Evolutionary conservation across 2,888 invertebrate species (phyloP).

Genomic region (Pheosia gnoma): DNA sequence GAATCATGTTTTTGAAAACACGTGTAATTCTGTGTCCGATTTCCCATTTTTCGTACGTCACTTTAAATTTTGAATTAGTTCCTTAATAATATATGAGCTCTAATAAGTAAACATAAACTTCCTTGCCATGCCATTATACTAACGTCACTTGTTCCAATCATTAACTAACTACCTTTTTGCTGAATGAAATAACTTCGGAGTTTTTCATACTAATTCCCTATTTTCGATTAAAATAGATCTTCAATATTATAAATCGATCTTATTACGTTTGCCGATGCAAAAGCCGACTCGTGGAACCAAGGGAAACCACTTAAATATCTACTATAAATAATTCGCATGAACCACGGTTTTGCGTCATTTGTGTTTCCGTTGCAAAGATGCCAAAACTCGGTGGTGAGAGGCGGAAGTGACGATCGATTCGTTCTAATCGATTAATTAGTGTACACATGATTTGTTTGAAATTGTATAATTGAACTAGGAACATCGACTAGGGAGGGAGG

Average conservation of each 20-base stretch:
- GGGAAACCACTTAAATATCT: conserved; percentile 25
- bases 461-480: conserved; percentile 11
- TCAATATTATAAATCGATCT: conserved; percentile 27
- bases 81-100: background rate
- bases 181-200: background rate
- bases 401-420: conserved; percentile 33
- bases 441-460: conserved; percentile 25
- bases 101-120: too few relatives aligned
- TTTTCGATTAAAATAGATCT: conserved; percentile 16
- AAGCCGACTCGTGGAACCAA: conserved; percentile 26
- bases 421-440: conserved; percentile 36
- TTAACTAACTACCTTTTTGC: background rate
- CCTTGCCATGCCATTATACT: background rate
- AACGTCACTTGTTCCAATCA: background rate
- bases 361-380: conserved; percentile 50
- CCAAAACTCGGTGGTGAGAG: conserved; percentile 40
- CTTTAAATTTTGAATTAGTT: conserved; percentile 6
- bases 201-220: conserved; percentile 25
- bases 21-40: conserved; percentile 9
- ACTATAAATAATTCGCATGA: conserved; percentile 12
- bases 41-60: conserved; percentile 15
- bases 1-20: conserved; percentile 12
- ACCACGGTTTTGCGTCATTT: conserved; percentile 49
- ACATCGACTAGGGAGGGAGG: too few relatives aligned
- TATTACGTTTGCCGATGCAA: conserved; percentile 27